Evolutionary conservation across 2,888 invertebrate genomes (phyloP), one percentile per base, ranked within the genome.

Genomic region (Eurois occulta): DNA sequence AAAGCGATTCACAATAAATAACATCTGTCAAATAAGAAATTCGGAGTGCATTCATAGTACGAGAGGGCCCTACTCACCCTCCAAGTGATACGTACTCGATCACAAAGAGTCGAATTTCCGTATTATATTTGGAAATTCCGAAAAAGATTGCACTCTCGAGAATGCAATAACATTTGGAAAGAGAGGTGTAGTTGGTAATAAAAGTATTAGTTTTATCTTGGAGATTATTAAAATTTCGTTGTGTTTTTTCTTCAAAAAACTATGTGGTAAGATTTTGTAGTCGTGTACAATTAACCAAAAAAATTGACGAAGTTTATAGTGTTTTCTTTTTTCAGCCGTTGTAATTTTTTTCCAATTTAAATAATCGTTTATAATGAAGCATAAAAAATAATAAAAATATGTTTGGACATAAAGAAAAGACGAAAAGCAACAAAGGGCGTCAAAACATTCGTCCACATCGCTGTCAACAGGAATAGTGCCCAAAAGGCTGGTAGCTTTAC

Each of bases 101-200:
- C n/a, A 80, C 71, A 79, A 68, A 77, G 64, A 78, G 80, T 86
- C 80, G 77, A 72, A 81, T 89, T 82, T 70, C 68, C 79, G 65
- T 67, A 28, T 80, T 77, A 32, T 78, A 65, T 84, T 78, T 73
- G 80, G 41, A 86, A 91, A 93, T 94, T 92, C 92, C 89, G 89
- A 82, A 80, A 90, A 90, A 93, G 88, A 94, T 94, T 93, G 92
- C 91, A 93, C 75, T 92, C 87, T 88, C 78, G 77, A 84, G 90
- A 93, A 92, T 93, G 91, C 93, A 93, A 92, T 93, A 86, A 91
- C 86, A 86, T 86, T 85, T 72, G 75, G 62, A 71, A 85, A 77
- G 85, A 80, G 78, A 75, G 64, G 81, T 86, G 89, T 86, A 87
- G 87, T 90, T 81, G 43, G 21, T 62, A 24, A 69, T 41, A 80